Percentiles rank a stretch among this genome's conserved stretches.
These are phyloP conservation scores for Hyppa rectilinea DNA, from an alignment of 2,888 invertebrate genomes.

Conservation along the genomic window DNA sequence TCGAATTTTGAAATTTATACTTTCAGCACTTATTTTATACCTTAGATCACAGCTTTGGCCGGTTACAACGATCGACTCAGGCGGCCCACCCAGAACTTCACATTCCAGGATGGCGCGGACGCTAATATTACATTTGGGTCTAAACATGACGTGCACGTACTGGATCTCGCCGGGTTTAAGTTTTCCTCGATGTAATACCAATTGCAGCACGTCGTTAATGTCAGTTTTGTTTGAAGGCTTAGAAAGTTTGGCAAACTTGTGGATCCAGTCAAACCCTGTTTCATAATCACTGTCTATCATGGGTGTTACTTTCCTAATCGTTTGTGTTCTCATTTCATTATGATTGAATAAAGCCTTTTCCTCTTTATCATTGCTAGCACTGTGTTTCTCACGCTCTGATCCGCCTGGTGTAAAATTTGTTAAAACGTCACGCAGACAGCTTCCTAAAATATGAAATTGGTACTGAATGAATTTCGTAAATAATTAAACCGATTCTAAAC, in stretches of 20 bases:
- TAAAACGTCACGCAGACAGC: constrained; percentile 66
- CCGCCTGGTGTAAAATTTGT: constrained; percentile 54
- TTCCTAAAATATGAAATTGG: constrained; percentile 59
- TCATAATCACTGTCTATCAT: constrained; percentile 78
- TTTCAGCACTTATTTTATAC: constrained; percentile 85
- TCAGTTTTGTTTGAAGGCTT: constrained; percentile 64
- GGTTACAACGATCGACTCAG: constrained; percentile 86
- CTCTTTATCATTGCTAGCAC: constrained; percentile 47
- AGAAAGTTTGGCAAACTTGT: constrained; percentile 76
- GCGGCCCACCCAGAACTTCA: constrained; percentile 90
- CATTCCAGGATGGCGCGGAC: constrained; percentile 87
- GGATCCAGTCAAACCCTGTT: constrained; percentile 78
- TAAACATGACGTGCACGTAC: constrained; percentile 86
- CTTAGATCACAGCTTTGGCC: constrained; percentile 89
- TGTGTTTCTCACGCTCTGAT: constrained; percentile 63
- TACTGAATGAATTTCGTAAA: background rate
- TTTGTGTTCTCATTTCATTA: constrained; percentile 66
- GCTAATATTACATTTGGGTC: constrained; percentile 82
- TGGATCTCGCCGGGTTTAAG: constrained; percentile 89
- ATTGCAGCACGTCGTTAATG: constrained; percentile 82
- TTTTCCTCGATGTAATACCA: constrained; percentile 87
- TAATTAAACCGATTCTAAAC: background rate
- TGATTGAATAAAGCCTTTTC: constrained; percentile 36
- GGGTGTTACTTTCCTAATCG: constrained; percentile 77
- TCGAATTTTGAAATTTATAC: constrained; percentile 85